Base-by-base conservation (phyloP, 2,888 invertebrate genomes). In the Halictus ligatus region DNA sequence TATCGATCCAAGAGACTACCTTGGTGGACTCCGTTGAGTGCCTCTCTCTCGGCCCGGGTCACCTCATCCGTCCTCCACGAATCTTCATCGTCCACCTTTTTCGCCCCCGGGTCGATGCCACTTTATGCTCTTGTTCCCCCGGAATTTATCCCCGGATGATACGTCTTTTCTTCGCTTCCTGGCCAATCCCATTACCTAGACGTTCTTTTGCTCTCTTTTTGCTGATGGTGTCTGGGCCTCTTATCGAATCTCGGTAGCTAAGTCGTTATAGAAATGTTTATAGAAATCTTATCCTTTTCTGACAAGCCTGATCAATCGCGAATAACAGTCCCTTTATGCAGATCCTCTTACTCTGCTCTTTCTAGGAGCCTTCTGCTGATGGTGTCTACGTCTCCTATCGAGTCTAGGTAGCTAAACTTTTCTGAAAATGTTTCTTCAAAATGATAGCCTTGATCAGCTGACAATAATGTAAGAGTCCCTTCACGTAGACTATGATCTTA, bases 1-100 rank as follows among this genome's bases (percentile, higher is more conserved):
- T 94, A 94, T 94, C 94, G 94, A 94, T 94, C 93, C 93, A 90
- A 91, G 89, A 90, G 90, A 89, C 91, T 89, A 87, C 91, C 54
- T 21, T 54, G 90, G 88, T 90, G 90, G 90, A 88, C 91, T 89
- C 81, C 86, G 89, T 91, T 81, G 89, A 89, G 89, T 89, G 80
- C 84, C 91, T 88, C 89, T 88, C 88, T 91, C 92, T 54, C 54
- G 21, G 60, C 60, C 93, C 92, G 92, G 93, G 93, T 94, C 93
- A 93, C 92, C 93, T 92, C 93, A 92, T 93, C 92, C 93, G 92
- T 92, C 91, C 93, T 91, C 89, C 83, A 80, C 87, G 90, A 85
- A 91, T 91, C 91, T 92, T 92, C 92, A 88, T 92, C 92, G 92
- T 90, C 86, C 83, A 88, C 88, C 88, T 88, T 91, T 89, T 90